Evolutionary conservation across 2,797 vertebrate genomes (phyloP), one percentile per base, ranked within the genome.

Genomic region (Heteromormyrus szaboi): DNA sequence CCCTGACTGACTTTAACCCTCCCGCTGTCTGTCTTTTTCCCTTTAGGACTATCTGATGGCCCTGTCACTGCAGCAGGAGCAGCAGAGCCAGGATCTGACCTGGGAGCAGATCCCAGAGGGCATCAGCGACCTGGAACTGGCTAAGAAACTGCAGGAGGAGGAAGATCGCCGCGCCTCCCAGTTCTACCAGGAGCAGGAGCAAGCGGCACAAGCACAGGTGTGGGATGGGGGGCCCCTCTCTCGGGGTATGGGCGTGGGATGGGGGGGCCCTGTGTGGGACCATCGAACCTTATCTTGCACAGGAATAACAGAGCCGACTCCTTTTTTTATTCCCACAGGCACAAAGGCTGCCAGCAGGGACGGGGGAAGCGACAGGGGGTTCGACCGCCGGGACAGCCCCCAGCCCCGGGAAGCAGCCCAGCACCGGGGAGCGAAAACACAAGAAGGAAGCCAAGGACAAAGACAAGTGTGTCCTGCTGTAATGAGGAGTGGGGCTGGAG

Each of bases 71-170:
- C 99, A 99, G 96, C 98, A 99, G 96, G 98, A 99, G 94, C 98
- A 99, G 95, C 98, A 98, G 93, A 97, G 95, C 89, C 97, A 97
- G 92, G 98, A 99, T 59, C 95, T 99, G 46, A 96, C 97, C 87
- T 99, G 98, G 98, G 98, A 99, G 89, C 97, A 98, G 90, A 96
- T 98, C 59, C 98, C 98, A 0, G 98, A 99, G 95, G 98, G 97
- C 90, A 97, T 99, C 95, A 99, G 98, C 89, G 99, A 99, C 92
- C 94, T 99, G 53, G 98, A 99, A 92, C 95, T 99, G 68, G 99
- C 99, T 0, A 99, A 99, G 94, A 98, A 99, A 92, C 97, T 99
- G 54, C 99, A 99, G 92, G 98, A 99, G 90, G 99, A 99, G 89
- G 98, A 99, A 90, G 98, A 99, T 92, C 94, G 97, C 37, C 96